Percentiles rank a stretch among this genome's conserved stretches.
These are phyloP conservation scores for Saguinus midas DNA, from an alignment of 2,113 vertebrate genomes.

Conservation along the genomic window DNA sequence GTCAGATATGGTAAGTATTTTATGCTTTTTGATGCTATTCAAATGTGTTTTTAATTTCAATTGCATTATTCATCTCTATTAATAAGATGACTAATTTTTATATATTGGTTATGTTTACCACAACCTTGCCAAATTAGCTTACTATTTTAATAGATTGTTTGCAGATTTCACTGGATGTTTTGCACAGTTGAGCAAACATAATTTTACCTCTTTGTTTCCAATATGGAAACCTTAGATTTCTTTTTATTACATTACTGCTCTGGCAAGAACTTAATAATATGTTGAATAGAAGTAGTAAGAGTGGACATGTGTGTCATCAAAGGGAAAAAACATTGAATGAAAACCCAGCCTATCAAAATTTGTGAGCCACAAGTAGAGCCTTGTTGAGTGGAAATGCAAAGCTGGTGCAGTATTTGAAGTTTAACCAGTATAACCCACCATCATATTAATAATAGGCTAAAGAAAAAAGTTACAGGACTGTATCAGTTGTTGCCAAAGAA, in stretches of 20 bases:
- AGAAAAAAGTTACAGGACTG: not conserved
- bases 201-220: not conserved
- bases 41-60: not conserved
- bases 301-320: not conserved
- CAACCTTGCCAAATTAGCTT: not conserved
- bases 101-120: not conserved
- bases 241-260: not conserved
- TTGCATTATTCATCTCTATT: not conserved
- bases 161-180: not conserved
- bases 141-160: not conserved
- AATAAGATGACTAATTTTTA: not conserved
- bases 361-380: not conserved
- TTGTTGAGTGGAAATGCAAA: not conserved
- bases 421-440: not conserved
- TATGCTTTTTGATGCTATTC: not conserved
- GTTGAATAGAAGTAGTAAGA: not conserved
- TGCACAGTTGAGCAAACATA: not conserved
- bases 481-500: not conserved
- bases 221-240: not conserved
- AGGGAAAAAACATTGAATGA: not conserved
- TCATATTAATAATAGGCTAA: not conserved
- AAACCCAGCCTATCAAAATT: not conserved
- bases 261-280: not conserved
- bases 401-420: not conserved
- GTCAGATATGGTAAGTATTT: not conserved